Percentiles rank a stretch among this genome's conserved stretches.
Conservation (phyloP, 2,113 vertebrate species). For the Misgurnus mizolepis region DNA sequence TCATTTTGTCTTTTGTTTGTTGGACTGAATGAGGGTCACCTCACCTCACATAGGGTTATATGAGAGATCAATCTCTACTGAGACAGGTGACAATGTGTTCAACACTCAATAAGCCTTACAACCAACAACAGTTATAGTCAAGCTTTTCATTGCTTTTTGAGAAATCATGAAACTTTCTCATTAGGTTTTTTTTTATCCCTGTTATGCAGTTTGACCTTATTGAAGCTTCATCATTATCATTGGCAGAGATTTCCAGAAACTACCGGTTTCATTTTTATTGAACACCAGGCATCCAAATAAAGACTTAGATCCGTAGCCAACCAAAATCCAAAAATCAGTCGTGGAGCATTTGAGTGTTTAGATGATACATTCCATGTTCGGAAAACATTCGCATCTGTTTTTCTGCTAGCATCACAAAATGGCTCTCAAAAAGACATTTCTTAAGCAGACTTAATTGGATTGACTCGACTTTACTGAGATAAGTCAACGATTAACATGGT, state of each 20-base stretch:
- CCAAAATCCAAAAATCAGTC: neutral
- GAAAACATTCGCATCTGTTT: constrained; percentile 21
- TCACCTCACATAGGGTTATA: too few species aligned
- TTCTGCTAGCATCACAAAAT: constrained; percentile 9
- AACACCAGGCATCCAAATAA: constrained; percentile 3
- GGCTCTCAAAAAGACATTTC: neutral
- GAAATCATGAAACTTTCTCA: too few species aligned
- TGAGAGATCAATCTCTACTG: too few species aligned
- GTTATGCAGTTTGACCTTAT: neutral
- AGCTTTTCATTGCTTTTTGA: too few species aligned
- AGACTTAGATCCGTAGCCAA: constrained; percentile 11
- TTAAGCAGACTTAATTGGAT: too few species aligned
- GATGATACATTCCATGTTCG: neutral
- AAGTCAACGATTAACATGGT: too few species aligned
- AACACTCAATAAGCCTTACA: too few species aligned
- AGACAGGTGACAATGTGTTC: too few species aligned
- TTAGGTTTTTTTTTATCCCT: neutral
- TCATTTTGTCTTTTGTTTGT: too few species aligned
- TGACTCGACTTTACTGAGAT: too few species aligned
- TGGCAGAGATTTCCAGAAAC: neutral
- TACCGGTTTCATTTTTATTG: neutral
- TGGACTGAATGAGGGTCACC: too few species aligned
- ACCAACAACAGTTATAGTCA: too few species aligned
- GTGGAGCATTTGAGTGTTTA: neutral
- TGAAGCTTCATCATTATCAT: neutral